Conservation (phyloP, 2,113 vertebrate species). For the Caranx ignobilis region DNA sequence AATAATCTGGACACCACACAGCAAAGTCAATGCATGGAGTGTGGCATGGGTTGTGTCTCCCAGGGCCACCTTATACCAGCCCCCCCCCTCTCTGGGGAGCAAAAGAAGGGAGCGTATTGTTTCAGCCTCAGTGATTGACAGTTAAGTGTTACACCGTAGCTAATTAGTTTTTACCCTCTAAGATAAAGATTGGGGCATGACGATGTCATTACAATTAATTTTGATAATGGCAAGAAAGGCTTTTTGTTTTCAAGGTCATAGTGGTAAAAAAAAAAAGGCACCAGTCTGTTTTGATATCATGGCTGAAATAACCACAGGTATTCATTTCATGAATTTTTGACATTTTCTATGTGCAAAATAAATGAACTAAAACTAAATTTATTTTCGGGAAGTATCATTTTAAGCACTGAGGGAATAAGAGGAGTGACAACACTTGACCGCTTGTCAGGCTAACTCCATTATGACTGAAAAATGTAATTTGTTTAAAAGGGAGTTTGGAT, state of each 20-base stretch:
- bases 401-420: conserved; percentile 6
- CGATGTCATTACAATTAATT: conserved; percentile 75
- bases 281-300: conserved; percentile 20
- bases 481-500: conserved; percentile 6
- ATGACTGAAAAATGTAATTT: conserved; percentile 41
- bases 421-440: neutral
- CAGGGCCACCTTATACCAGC: conserved; percentile 45
- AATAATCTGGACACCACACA: conserved; percentile 22
- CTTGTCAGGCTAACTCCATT: conserved; percentile 28
- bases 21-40: conserved; percentile 31
- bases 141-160: conserved; percentile 63
- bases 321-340: conserved; percentile 3
- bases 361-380: too few species aligned
- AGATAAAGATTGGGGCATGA: conserved; percentile 74
- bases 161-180: conserved; percentile 76
- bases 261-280: conserved; percentile 27
- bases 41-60: conserved; percentile 42
- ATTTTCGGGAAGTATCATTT: conserved; percentile 17
- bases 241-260: conserved; percentile 80
- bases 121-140: conserved; percentile 73
- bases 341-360: too few species aligned
- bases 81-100: conserved; percentile 44
- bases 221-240: conserved; percentile 65
- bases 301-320: neutral
- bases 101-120: conserved; percentile 60